Evolutionary conservation across 2,888 invertebrate species (phyloP).

Genomic region (Tanytarsus gracilentus): DNA sequence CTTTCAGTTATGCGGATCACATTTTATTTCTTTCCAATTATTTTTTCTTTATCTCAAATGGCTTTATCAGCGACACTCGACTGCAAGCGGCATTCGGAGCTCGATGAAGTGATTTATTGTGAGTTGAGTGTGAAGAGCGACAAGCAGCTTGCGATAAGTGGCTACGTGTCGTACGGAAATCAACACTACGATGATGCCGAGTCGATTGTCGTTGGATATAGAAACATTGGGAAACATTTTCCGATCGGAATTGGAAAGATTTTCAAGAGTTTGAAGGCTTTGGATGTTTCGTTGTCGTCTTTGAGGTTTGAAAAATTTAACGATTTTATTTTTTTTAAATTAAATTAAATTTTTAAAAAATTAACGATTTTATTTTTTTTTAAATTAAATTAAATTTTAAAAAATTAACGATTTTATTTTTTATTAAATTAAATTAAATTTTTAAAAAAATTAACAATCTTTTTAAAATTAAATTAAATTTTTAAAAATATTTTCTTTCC

Average conservation of each 20-base stretch:
- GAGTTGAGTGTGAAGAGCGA: not conserved
- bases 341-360: no score
- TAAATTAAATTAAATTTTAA: no score
- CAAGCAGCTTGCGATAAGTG: not conserved
- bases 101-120: not conserved
- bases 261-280: not conserved
- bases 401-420: no score
- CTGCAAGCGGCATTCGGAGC: not conserved
- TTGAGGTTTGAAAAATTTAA: no score
- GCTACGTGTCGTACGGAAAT: not conserved
- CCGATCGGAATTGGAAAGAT: not conserved
- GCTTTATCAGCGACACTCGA: not conserved
- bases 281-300: not conserved
- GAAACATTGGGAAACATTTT: not conserved
- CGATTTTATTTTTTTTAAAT: no score
- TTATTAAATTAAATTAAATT: no score
- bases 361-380: no score
- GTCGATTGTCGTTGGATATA: not conserved
- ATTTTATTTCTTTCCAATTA: no score
- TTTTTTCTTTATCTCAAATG: not conserved
- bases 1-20: no score
- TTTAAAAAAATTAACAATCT: no score
- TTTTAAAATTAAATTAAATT: no score
- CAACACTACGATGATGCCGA: not conserved
- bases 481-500: no score